Evolutionary conservation across 2,113 vertebrate species (phyloP), one percentile per base, ranked within the genome.

Genomic region (Leptobrachium leishanense): DNA sequence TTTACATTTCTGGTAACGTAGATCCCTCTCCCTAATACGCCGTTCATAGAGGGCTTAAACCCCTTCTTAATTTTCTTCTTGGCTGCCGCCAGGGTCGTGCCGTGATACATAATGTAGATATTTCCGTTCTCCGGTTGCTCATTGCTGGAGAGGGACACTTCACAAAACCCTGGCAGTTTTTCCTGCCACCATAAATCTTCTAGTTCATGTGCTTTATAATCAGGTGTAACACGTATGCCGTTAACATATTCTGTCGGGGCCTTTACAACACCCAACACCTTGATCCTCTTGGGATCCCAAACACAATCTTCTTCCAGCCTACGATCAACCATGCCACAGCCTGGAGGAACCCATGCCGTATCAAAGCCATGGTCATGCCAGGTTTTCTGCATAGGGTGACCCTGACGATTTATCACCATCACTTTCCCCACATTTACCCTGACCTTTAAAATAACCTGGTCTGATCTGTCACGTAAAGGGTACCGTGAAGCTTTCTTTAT

Each of bases 361-460:
- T 76, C 73, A 62, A 76, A 81, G 12, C 79, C 79, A 12, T 81
- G 3, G n/a, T 81, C 50, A 43, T 81, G 79, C 79, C 79, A 81
- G 53, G 79, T 81, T 11, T 50, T 68, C 15, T 69, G 73, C 46
- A 81, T 12, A 15, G 64, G 79, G 5, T 77, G 65, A 0, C 12
- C 3, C 53, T 81, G 73, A 40, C 12, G 6, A 15, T 69, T 10
- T 50, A 77, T 77, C 54, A 43, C 69, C 50, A 59, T 81, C 1
- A 81, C 79, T n/a, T 9, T 68, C 2, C 79, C 79, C 2, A 81
- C 79, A 50, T 62, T 81, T 5, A 77, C 73, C 7, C 46, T 74
- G 50, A 81, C 65, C 11, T 81, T 69, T 40, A 81, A 59, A 20
- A 81, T 4, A 46, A 81, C 74, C 66, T 75, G 72, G 3, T 62